Conservation (phyloP, 2,888 invertebrate genomes). For the Serripes groenlandicus region DNA sequence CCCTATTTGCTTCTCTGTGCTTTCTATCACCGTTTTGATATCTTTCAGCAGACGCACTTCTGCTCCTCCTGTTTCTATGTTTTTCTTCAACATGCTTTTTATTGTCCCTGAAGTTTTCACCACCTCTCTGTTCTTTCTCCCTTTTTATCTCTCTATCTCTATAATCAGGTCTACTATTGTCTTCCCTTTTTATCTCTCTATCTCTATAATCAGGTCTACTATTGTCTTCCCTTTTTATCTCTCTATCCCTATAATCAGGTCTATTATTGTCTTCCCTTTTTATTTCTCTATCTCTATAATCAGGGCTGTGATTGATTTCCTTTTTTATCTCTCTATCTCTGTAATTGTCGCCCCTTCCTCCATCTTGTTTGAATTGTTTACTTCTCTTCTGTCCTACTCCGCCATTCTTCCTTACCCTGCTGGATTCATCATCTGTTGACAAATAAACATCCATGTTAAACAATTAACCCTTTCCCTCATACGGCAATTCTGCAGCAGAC, state of each 20-base stretch:
- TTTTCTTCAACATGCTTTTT: neutral
- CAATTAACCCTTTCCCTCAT: too few species aligned
- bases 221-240: neutral
- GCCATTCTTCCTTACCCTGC: conserved; percentile 34
- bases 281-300: neutral
- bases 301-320: too few species aligned
- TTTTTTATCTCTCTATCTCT: neutral
- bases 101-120: neutral
- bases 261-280: too few species aligned
- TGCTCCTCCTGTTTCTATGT: neutral
- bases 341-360: neutral
- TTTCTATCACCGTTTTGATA: neutral
- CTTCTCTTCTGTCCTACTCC: conserved; percentile 41
- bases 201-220: conserved; percentile 19
- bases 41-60: conserved; percentile 4
- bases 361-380: neutral
- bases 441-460: too few species aligned
- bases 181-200: neutral
- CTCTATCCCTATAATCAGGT: conserved; percentile 22
- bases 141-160: neutral
- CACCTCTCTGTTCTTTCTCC: neutral
- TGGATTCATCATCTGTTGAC: conserved; percentile 27
- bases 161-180: neutral
- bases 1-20: conserved; percentile 10
- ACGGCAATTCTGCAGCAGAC: too few species aligned